These are phyloP conservation scores for Pachymerium ferrugineum DNA, from an alignment of 2,888 invertebrate genomes.

Conservation along the genomic window DNA sequence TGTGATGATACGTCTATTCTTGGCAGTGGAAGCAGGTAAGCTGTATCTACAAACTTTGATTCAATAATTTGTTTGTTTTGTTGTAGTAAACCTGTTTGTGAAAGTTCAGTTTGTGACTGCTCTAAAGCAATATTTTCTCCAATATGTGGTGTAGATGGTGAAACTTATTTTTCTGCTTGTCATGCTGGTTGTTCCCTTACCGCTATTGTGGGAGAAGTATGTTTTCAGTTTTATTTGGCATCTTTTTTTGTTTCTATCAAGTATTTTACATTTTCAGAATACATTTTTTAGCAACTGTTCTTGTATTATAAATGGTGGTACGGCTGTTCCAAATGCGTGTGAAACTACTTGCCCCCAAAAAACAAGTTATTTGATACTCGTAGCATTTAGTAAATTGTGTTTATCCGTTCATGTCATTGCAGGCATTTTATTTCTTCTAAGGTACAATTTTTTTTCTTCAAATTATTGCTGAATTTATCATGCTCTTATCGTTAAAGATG, in stretches of 20 bases:
- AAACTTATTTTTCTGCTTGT: not conserved
- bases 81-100: not conserved
- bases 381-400: not conserved
- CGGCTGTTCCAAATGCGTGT: not conserved
- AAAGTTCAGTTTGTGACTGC: not conserved
- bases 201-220: too few relatives aligned
- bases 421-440: not conserved
- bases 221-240: not conserved
- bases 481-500: not conserved
- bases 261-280: too few relatives aligned
- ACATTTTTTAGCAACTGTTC: not conserved
- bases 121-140: not conserved
- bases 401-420: not conserved
- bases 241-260: too few relatives aligned
- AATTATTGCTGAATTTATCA: not conserved
- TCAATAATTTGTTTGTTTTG: too few relatives aligned
- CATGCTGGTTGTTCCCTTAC: not conserved
- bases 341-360: not conserved
- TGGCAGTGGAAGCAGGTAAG: not conserved
- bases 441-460: not conserved
- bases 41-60: not conserved
- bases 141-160: not conserved
- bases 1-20: not conserved
- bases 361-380: not conserved
- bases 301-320: not conserved